These are phyloP conservation scores for Sinelater perroti DNA, from an alignment of 2,888 invertebrate species.

Conservation along the genomic window DNA sequence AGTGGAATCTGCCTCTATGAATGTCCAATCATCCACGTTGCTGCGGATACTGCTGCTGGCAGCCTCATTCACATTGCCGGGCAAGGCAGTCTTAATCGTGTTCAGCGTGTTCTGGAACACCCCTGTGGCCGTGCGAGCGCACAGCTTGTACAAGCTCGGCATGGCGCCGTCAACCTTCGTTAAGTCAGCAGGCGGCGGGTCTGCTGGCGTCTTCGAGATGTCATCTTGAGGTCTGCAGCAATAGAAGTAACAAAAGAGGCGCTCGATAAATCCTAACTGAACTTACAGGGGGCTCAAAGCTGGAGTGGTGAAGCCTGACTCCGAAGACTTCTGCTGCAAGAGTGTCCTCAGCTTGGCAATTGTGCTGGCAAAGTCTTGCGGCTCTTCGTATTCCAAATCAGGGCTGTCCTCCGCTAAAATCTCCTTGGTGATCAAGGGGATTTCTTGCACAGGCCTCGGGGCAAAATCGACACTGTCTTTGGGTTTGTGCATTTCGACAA, in stretches of 20 bases:
- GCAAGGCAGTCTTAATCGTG: constrained; percentile 76
- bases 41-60: constrained; percentile 52
- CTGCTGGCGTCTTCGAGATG: constrained; percentile 40
- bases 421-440: constrained; percentile 43
- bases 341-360: constrained; percentile 74
- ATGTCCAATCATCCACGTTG: constrained; percentile 61
- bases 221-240: constrained; percentile 43
- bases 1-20: constrained; percentile 58
- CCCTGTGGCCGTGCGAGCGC: constrained; percentile 80
- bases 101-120: constrained; percentile 75
- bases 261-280: background rate
- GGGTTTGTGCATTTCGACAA: background rate
- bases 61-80: constrained; percentile 62
- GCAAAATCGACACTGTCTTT: background rate
- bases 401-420: constrained; percentile 51
- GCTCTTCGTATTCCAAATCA: constrained; percentile 76
- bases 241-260: background rate
- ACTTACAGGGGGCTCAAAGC: constrained; percentile 59
- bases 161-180: constrained; percentile 57
- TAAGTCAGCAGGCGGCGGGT: constrained; percentile 43
- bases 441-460: constrained; percentile 13
- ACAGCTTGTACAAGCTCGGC: constrained; percentile 66
- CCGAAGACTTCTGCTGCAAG: constrained; percentile 67
- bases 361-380: constrained; percentile 75
- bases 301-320: constrained; percentile 57